Evolutionary conservation across 2,113 vertebrate species (phyloP).

Genomic region (Tympanuchus pallidicinctus): DNA sequence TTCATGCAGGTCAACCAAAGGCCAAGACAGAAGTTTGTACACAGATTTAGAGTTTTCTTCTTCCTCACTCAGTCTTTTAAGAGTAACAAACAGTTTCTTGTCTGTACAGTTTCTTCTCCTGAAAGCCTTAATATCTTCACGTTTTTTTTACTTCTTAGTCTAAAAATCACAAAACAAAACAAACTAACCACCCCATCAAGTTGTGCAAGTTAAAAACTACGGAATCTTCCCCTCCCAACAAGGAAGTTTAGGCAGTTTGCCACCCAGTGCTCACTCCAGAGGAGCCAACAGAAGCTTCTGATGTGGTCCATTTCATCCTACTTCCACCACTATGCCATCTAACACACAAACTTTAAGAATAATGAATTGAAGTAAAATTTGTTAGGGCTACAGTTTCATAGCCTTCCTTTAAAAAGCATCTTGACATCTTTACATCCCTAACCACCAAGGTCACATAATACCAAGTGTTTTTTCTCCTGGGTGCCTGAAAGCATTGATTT

Average conservation of each 20-base stretch:
- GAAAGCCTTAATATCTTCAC: neutral
- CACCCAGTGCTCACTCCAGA: conserved; percentile 38
- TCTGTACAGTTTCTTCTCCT: neutral
- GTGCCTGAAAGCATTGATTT: neutral
- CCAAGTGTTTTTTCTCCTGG: neutral
- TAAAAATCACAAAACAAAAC: neutral
- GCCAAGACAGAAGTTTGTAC: fast-evolving
- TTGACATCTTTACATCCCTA: neutral
- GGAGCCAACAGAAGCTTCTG: neutral
- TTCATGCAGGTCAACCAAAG: neutral
- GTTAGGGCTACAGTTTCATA: neutral
- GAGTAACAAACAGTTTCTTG: neutral
- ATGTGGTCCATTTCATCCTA: neutral
- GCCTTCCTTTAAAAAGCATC: neutral
- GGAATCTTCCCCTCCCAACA: neutral
- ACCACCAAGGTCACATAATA: neutral
- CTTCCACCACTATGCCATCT: neutral
- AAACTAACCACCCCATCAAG: neutral
- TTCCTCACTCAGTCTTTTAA: neutral
- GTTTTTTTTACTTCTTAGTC: neutral
- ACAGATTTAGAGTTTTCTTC: neutral
- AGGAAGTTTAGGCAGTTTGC: neutral
- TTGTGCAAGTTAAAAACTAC: neutral
- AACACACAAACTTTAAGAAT: neutral
- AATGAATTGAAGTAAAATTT: neutral